Evolutionary conservation across 2,797 vertebrate genomes (phyloP).

Genomic region (Neopelma chrysocephalum): DNA sequence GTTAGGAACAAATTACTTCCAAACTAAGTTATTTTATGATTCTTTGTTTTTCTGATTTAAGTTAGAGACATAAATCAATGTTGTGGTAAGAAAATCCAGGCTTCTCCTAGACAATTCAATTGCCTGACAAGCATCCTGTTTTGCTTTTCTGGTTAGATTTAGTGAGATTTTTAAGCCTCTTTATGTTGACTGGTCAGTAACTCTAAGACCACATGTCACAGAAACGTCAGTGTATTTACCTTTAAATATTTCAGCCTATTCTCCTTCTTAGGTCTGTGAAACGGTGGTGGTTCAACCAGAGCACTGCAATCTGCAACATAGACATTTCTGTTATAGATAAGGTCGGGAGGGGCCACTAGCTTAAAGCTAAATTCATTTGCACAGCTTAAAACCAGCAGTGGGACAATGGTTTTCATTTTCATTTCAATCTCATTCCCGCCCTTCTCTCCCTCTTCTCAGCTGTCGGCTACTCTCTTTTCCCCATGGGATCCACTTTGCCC

Average conservation of each 20-base stretch:
- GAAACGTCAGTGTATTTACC: neutral
- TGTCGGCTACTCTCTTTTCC: neutral
- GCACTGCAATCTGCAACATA: neutral
- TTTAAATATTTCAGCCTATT: neutral
- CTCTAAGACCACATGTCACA: neutral
- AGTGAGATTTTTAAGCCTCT: neutral
- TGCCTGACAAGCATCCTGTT: neutral
- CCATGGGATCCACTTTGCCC: neutral
- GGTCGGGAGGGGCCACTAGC: neutral
- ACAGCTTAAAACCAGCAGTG: neutral
- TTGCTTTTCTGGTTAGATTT: neutral
- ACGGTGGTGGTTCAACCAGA: neutral
- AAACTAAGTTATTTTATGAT: neutral
- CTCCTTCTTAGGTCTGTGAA: neutral
- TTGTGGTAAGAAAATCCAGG: neutral
- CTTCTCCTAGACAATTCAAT: neutral
- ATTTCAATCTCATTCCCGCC: neutral
- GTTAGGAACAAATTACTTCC: neutral
- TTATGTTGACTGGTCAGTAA: neutral
- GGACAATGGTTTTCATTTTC: neutral
- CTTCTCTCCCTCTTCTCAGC: neutral
- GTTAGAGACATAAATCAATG: neutral
- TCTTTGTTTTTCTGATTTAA: neutral
- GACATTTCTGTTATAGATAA: neutral
- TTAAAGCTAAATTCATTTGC: neutral